Conservation (phyloP, 2,888 invertebrate genomes). For the Agrochola litura region DNA sequence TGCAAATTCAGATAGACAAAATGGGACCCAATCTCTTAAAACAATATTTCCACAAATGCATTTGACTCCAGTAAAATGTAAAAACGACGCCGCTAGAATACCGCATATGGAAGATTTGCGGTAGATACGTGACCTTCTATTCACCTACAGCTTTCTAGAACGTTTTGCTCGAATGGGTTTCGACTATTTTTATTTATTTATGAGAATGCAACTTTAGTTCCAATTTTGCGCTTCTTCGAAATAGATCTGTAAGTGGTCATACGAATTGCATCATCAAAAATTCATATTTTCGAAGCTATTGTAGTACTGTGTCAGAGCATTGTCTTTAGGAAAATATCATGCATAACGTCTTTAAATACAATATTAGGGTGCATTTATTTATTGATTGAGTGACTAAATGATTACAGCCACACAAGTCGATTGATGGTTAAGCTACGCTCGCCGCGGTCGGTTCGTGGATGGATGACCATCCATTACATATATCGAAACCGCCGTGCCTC, state of each 20-base stretch:
- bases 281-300: slow-evolving; percentile 19
- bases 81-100: slow-evolving; percentile 65
- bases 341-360: neutral
- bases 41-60: slow-evolving; percentile 64
- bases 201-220: slow-evolving; percentile 36
- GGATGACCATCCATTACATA: neutral
- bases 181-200: slow-evolving; percentile 60
- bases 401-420: too few relatives aligned
- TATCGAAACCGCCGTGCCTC: neutral
- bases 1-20: slow-evolving; percentile 54
- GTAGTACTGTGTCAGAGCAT: neutral
- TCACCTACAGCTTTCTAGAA: slow-evolving; percentile 54
- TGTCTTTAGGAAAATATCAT: neutral
- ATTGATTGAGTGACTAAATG: neutral
- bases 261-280: slow-evolving; percentile 36
- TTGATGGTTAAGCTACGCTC: neutral
- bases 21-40: slow-evolving; percentile 62
- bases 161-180: slow-evolving; percentile 49
- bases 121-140: slow-evolving; percentile 62
- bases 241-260: slow-evolving; percentile 36
- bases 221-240: slow-evolving; percentile 34
- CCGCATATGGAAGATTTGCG: slow-evolving; percentile 66
- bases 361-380: neutral
- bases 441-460: neutral
- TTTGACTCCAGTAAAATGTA: slow-evolving; percentile 65